Conservation (phyloP, 2,797 vertebrate genomes). For the Microctenopoma lineatum region DNA sequence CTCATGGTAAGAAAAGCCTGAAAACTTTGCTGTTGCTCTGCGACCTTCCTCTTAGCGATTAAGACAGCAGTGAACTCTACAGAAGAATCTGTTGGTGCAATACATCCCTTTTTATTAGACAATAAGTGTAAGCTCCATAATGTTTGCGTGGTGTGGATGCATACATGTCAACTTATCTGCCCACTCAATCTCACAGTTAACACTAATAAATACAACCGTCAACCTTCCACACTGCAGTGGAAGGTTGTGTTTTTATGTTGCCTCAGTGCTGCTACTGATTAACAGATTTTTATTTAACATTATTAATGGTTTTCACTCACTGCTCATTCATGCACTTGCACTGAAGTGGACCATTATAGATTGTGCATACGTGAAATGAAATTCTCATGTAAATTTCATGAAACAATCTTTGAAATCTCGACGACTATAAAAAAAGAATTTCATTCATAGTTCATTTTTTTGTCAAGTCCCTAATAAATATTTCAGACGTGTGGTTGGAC, state of each 20-base stretch:
- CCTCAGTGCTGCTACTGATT: slow-evolving; percentile 1
- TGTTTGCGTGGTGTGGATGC: background rate
- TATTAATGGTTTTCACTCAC: slow-evolving; percentile 30
- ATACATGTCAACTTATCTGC: background rate
- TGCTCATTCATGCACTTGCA: slow-evolving; percentile 30
- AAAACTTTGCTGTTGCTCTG: slow-evolving; percentile 47
- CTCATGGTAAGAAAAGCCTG: slow-evolving; percentile 46
- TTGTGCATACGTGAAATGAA: slow-evolving; percentile 79
- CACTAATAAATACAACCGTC: background rate
- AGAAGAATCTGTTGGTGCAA: slow-evolving; percentile 62
- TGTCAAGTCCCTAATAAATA: slow-evolving; percentile 86
- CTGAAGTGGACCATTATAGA: slow-evolving; percentile 73
- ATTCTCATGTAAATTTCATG: slow-evolving; percentile 86
- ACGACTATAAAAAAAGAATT: slow-evolving; percentile 83
- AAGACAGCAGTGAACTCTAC: slow-evolving; percentile 63
- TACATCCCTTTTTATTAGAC: slow-evolving; percentile 32
- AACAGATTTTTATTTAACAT: slow-evolving; percentile 30
- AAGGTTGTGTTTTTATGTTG: background rate
- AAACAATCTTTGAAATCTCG: slow-evolving; percentile 86
- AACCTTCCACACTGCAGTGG: background rate
- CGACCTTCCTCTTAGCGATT: slow-evolving; percentile 74
- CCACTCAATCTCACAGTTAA: background rate
- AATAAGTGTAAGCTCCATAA: background rate
- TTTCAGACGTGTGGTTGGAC: slow-evolving; percentile 82
- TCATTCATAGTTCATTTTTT: slow-evolving; percentile 89